Evolutionary conservation across 2,113 vertebrate species (phyloP).

Genomic region (Aptenodytes forsteri): DNA sequence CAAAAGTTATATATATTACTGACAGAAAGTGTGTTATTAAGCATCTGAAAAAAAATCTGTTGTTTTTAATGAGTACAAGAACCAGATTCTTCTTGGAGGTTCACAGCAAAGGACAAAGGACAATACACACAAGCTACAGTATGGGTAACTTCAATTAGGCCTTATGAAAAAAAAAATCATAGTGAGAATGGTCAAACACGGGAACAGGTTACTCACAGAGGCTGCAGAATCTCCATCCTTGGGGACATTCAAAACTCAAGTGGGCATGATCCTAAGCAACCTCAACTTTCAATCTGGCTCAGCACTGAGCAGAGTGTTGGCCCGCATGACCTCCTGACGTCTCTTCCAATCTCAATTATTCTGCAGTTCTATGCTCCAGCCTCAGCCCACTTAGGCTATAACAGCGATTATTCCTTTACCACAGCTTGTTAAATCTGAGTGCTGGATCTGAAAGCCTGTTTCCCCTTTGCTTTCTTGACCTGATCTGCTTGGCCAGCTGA

Average conservation of each 20-base stretch:
- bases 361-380: background rate
- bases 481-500: background rate
- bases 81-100: background rate
- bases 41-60: background rate
- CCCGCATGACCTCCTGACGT: fast-evolving
- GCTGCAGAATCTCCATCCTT: background rate
- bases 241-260: background rate
- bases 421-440: background rate
- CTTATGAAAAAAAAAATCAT: background rate
- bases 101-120: background rate
- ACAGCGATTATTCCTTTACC: background rate
- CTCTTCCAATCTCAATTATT: background rate
- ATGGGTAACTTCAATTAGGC: background rate
- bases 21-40: background rate
- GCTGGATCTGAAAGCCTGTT: background rate
- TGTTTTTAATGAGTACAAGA: background rate
- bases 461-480: background rate
- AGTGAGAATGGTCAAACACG: background rate
- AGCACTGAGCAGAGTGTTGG: background rate
- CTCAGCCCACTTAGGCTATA: background rate
- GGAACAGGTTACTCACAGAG: background rate
- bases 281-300: background rate
- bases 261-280: background rate
- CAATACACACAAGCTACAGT: background rate
- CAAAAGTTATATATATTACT: background rate